Evolutionary conservation across 1,140 invertebrate genomes (phyloP).

Genomic region (Pantala flavescens): DNA sequence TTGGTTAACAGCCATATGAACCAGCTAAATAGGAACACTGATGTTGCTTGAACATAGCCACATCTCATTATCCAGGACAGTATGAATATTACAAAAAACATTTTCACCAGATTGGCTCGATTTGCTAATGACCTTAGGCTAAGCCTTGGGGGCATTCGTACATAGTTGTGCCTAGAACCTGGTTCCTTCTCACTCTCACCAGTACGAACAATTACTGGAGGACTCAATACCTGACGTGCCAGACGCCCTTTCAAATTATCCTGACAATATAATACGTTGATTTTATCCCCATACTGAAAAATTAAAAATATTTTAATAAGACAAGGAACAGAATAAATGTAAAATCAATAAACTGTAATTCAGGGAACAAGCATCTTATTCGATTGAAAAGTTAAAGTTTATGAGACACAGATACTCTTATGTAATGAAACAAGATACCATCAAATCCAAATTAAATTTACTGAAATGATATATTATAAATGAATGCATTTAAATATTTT

Average conservation of each 20-base stretch:
- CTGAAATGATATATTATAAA: no score
- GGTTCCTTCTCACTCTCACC: not conserved
- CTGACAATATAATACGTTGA: not conserved
- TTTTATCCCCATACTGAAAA: not conserved
- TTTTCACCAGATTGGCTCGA: not conserved
- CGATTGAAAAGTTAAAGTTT: no score
- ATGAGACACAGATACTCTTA: no score
- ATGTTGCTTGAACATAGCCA: not conserved
- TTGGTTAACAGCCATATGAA: not conserved
- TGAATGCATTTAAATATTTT: no score
- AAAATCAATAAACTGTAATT: no score
- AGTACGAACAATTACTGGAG: not conserved
- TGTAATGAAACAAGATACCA: no score
- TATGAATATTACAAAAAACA: not conserved
- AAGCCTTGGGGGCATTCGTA: not conserved
- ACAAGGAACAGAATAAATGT: no score
- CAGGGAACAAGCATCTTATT: no score
- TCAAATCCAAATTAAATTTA: no score
- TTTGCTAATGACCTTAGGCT: not conserved
- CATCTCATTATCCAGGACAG: not conserved
- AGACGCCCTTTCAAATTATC: not conserved
- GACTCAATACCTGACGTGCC: not conserved
- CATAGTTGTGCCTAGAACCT: not conserved
- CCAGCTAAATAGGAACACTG: not conserved
- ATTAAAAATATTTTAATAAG: no score